Percentiles rank a stretch among this genome's conserved stretches.
Evolutionary conservation across 2,797 vertebrate genomes (phyloP).

Genomic region (Helostoma temminkii): DNA sequence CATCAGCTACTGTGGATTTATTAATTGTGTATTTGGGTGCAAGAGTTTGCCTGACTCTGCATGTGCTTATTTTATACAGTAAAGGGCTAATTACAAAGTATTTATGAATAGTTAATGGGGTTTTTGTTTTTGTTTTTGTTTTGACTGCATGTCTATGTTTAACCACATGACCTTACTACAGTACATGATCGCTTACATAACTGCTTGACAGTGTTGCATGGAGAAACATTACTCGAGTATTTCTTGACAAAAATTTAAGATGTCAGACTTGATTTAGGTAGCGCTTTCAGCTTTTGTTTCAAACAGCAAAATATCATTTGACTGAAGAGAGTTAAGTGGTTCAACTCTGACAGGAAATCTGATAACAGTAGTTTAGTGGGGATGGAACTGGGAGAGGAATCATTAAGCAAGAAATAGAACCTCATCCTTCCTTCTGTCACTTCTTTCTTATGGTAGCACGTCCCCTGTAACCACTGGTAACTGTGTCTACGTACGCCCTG

Average conservation of each 20-base stretch:
- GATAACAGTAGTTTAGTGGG: slow-evolving; percentile 23
- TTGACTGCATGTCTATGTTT: slow-evolving; percentile 4
- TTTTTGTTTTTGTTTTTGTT: slow-evolving; percentile 35
- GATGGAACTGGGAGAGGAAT: slow-evolving; percentile 43
- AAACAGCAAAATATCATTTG: slow-evolving; percentile 14
- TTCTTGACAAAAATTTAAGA: slow-evolving; percentile 43
- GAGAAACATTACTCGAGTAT: slow-evolving; percentile 19
- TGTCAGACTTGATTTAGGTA: slow-evolving; percentile 42
- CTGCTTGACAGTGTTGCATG: slow-evolving; percentile 29
- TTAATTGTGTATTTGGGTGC: slow-evolving; percentile 35
- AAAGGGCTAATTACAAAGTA: slow-evolving; percentile 18
- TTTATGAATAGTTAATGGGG: slow-evolving; percentile 38
- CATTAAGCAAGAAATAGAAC: slow-evolving; percentile 27
- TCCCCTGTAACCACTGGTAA: slow-evolving; percentile 12
- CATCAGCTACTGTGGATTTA: slow-evolving; percentile 1
- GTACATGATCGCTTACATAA: slow-evolving; percentile 5
- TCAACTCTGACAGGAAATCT: slow-evolving; percentile 39
- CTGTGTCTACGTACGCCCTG: slow-evolving; percentile 21
- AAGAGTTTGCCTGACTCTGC: slow-evolving; percentile 4
- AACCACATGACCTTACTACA: slow-evolving; percentile 23
- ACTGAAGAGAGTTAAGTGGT: slow-evolving; percentile 40
- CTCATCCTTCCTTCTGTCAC: slow-evolving; percentile 21
- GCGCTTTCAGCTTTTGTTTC: slow-evolving; percentile 46
- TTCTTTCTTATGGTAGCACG: neutral
- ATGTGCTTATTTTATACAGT: slow-evolving; percentile 23